Evolutionary conservation across 2,888 invertebrate genomes (phyloP).

Genomic region (Phalangium opilio): DNA sequence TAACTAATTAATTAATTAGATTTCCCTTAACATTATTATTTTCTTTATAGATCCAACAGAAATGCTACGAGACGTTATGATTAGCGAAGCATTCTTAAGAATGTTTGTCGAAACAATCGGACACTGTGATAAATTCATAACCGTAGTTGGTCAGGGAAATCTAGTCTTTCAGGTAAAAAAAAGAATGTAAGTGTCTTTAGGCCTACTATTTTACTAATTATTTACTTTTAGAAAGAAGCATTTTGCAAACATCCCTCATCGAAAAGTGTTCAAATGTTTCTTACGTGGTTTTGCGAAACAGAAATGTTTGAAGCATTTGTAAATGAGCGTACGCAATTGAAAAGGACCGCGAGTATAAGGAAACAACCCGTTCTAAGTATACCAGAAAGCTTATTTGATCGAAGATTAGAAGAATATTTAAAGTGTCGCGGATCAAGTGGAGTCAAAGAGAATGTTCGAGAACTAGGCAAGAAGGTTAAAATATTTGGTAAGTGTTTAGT

Average conservation of each 20-base stretch:
- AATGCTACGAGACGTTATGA: constrained; percentile 49
- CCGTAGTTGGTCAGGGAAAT: constrained; percentile 34
- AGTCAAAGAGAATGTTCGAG: background rate
- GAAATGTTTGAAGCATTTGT: constrained; percentile 67
- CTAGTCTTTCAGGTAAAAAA: constrained; percentile 34
- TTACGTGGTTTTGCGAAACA: constrained; percentile 75
- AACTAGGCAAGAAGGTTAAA: background rate
- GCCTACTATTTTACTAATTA: background rate
- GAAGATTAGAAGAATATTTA: background rate
- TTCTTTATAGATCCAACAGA: constrained; percentile 32
- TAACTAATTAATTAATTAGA: too few relatives aligned
- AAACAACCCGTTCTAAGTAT: background rate
- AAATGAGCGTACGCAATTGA: constrained; percentile 26
- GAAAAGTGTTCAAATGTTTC: constrained; percentile 51
- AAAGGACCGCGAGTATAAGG: too few relatives aligned
- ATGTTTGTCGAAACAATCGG: constrained; percentile 61
- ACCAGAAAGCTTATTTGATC: background rate
- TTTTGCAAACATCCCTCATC: constrained; percentile 49
- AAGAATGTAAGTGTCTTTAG: constrained; percentile 1
- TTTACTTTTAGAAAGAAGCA: constrained; percentile 41
- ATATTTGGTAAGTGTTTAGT: background rate
- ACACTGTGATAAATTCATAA: constrained; percentile 46
- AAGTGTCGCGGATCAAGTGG: background rate
- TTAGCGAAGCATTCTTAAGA: constrained; percentile 60
- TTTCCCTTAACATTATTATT: constrained; percentile 23